Percentiles rank a stretch among this genome's conserved stretches.
Evolutionary conservation across 2,113 vertebrate genomes (phyloP).

Genomic region (Budorcas taxicolor): DNA sequence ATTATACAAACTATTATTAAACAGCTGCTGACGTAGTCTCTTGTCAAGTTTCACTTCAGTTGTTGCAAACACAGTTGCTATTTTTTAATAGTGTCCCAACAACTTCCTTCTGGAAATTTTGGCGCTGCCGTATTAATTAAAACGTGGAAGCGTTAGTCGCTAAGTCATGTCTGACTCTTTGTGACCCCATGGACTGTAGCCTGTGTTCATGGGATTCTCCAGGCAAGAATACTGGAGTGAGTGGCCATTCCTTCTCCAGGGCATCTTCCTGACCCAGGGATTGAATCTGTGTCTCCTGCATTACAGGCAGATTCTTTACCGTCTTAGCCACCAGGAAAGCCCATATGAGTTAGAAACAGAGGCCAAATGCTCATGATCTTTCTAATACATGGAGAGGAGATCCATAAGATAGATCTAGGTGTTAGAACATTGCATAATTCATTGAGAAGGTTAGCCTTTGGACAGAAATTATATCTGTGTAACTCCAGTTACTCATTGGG

Average conservation of each 20-base stretch:
- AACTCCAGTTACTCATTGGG: background rate
- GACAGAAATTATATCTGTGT: background rate
- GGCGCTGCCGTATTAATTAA: background rate
- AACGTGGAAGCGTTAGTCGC: background rate
- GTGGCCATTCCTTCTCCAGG: background rate
- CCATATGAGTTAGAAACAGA: background rate
- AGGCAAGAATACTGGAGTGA: background rate
- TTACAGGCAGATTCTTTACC: background rate
- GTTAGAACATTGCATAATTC: background rate
- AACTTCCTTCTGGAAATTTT: background rate
- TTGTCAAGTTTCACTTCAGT: conserved; percentile 14
- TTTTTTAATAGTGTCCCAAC: conserved; percentile 58
- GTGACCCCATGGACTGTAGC: background rate
- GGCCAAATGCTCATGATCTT: background rate
- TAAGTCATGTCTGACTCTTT: background rate
- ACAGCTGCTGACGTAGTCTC: conserved; percentile 62
- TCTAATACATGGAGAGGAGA: background rate
- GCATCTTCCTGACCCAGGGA: background rate
- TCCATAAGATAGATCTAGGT: background rate
- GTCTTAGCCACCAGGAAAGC: background rate
- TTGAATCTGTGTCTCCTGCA: background rate
- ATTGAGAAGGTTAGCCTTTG: background rate
- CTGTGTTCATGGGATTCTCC: background rate
- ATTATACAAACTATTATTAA: conserved; percentile 80
- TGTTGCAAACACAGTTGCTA: conserved; percentile 56